Evolutionary conservation across 2,113 vertebrate species (phyloP), one percentile per base, ranked within the genome.

Genomic region (Takifugu bimaculatus): DNA sequence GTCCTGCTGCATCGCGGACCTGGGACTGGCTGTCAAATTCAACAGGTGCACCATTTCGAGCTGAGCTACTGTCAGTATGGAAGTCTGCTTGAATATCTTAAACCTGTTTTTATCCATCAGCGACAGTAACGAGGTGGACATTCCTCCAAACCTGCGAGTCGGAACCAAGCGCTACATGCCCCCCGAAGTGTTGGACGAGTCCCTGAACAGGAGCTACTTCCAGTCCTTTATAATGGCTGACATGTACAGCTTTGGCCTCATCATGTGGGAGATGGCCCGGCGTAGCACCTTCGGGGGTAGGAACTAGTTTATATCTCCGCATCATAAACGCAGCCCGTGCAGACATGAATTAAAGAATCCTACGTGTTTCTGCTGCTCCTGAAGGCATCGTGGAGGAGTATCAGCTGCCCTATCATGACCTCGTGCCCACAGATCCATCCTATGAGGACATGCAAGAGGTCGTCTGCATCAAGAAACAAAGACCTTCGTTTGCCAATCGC

Each of bases 141-240:
- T 99, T 44, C 95, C 97, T 50, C 91, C 93, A 28, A 99, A 98
- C 79, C 94, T 96, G 1, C 90, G 96, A 0, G 97, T 99, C 0
- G 96, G 97, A 60, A 99, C 97, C 29, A 99, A 99, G 63, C 95
- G 97, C 66, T 99, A 98, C 65, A 99, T 99, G 97, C 93, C 97
- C 13, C 97, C 97, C 0, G 97, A 99, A 72, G 95, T 99, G 55
- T 65, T 99, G 90, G 96, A 99, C 4, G 96, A 99, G 84, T 95
- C 89, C 67, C 84, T 99, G 75, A 98, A 98, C 56, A 90, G 93
- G 52, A 95, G 89, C 63, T 93, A 96, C 82, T 98, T 99, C 50
- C 96, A 98, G 86, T 99, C 96, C 0, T 99, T 98, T 70, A 98
- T 99, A 87, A 98, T 96, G 94, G 97, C 97, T 0, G 97, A 99